Base-by-base conservation (phyloP, 2,113 vertebrate species). In the Stigmatopora argus region DNA sequence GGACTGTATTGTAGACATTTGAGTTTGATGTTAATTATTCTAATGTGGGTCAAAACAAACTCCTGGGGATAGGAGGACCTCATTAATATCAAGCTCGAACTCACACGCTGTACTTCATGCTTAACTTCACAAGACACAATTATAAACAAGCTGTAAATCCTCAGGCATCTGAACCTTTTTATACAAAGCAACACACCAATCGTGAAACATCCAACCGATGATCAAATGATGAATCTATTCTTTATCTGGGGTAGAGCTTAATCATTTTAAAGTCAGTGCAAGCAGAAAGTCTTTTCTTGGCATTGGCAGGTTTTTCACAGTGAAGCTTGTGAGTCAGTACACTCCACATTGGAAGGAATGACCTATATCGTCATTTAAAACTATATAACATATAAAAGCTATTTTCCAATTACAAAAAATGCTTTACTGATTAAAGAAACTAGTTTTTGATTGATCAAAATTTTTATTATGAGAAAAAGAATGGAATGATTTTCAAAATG, bases 11-110 rank as follows among this genome's bases (percentile, higher is more conserved):
- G 66, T 72, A 84, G 74, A 83, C 76, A 63, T 72, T 73, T 71
- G 73, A 81, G 75, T 81, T 59, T 77, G 76, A 84, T 87, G 78
- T 85, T 89, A 88, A 89, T 90, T 89, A 85, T 80, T 75, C 73
- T 83, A 80, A 89, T 89, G 78, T 83, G 80, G 88, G 80, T 84
- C 61, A 77, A 82, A 84, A 76, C 60, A 72, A 72, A 83, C 68
- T 83, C 52, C 64, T 78, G 82, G 78, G 80, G 64, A 65, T 60
- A 66, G 62, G 69, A 83, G 74, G 73, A 73, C 73, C 84, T 87
- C 74, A 88, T 88, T 85, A 83, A 71, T 78, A 82, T 80, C 79
- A 12, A 48, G 68, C 70, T 73, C 66, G 61, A 70, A 82, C 45
- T 58, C 53, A 74, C 67, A 75, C 71, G 71, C 64, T 38, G 68